Percentiles rank a stretch among this genome's conserved stretches.
Conservation (phyloP, 2,888 invertebrate species). For the Noctua comes region DNA sequence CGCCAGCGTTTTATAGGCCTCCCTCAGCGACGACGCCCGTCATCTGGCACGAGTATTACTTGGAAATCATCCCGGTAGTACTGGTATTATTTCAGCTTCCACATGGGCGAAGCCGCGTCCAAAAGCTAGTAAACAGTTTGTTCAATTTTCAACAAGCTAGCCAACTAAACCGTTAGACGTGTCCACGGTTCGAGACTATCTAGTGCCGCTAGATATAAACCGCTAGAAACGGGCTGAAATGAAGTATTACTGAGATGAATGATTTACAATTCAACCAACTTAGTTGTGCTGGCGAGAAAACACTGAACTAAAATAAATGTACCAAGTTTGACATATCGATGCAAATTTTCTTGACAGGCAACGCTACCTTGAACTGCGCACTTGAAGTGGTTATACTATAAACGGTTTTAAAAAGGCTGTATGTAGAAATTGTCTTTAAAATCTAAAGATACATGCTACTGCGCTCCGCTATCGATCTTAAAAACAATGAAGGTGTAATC, state of each 20-base stretch:
- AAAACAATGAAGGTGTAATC: too few species aligned
- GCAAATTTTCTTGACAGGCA: background rate
- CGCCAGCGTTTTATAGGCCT: too few species aligned
- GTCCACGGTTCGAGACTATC: constrained; percentile 6
- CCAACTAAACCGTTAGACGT: constrained; percentile 12
- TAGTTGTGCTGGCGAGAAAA: too few species aligned
- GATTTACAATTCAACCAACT: background rate
- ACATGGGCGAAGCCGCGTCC: background rate
- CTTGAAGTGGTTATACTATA: too few species aligned
- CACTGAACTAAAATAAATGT: too few species aligned
- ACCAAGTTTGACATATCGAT: background rate
- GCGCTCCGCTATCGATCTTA: too few species aligned
- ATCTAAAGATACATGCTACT: too few species aligned
- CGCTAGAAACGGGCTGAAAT: background rate
- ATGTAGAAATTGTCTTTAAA: background rate
- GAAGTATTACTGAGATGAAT: constrained; percentile 5
- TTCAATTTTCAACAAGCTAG: background rate
- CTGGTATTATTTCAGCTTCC: background rate
- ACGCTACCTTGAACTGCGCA: too few species aligned
- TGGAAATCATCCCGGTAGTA: too few species aligned
- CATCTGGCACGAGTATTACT: too few species aligned
- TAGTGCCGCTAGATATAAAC: background rate
- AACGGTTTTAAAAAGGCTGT: background rate
- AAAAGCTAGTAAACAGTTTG: background rate
- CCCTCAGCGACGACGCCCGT: too few species aligned